Conservation (phyloP, 2,797 vertebrate species). For the Nasua narica region DNA sequence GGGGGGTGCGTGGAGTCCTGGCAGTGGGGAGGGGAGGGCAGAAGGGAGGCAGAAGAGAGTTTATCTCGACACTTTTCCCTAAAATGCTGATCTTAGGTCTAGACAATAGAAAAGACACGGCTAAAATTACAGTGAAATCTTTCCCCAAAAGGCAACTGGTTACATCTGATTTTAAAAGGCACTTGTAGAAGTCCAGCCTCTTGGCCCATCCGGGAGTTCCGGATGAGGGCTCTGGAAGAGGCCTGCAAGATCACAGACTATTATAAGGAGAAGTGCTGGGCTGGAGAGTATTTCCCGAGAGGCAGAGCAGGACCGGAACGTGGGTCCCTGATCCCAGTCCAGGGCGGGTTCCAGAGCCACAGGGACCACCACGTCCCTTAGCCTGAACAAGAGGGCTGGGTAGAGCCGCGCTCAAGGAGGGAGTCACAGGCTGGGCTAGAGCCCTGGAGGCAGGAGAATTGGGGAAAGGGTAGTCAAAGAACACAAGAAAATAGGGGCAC, state of each 20-base stretch:
- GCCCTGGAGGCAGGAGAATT: neutral
- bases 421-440: neutral
- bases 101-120: conserved; percentile 68
- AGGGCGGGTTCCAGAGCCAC: neutral
- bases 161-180: neutral
- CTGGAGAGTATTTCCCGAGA: neutral
- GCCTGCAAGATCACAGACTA: neutral
- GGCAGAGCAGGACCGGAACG: neutral
- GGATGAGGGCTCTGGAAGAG: neutral
- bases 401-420: neutral
- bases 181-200: neutral
- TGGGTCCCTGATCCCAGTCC: neutral
- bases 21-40: neutral
- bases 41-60: neutral
- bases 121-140: conserved; percentile 66
- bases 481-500: neutral
- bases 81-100: conserved; percentile 77
- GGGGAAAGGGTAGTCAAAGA: neutral
- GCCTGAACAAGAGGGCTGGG: neutral
- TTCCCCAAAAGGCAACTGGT: conserved; percentile 54
- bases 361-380: neutral
- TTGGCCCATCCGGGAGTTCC: neutral
- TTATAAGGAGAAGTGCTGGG: neutral
- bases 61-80: neutral
- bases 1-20: neutral